Percentiles rank a stretch among this genome's conserved stretches.
phyloP scores from a whole-genome alignment of 2,797 vertebrate genomes.

The Rhinichthys osculus region DNA sequence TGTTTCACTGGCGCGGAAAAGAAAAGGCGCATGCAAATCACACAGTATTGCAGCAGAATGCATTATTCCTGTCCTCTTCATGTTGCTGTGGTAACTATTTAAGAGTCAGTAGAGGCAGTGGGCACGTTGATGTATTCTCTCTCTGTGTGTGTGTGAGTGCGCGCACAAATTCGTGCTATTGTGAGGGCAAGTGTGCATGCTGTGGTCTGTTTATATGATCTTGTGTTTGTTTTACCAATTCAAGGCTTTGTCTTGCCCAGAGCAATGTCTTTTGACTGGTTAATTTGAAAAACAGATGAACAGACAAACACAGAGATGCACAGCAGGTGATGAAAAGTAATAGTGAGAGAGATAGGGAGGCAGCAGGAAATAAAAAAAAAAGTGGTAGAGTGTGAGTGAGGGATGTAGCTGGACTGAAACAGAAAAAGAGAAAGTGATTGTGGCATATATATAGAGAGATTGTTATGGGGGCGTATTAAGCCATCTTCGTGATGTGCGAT shows the following conservation, averaged over 20 bases:
- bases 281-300: slow-evolving; percentile 70
- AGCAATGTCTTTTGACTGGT: slow-evolving; percentile 62
- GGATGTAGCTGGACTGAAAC: slow-evolving; percentile 8
- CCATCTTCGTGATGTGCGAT: slow-evolving; percentile 69
- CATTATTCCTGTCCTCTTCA: slow-evolving; percentile 78
- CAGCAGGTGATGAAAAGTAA: slow-evolving; percentile 60
- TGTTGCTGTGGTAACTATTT: slow-evolving; percentile 84
- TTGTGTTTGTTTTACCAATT: slow-evolving; percentile 64
- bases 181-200: slow-evolving; percentile 2
- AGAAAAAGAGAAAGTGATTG: slow-evolving; percentile 36
- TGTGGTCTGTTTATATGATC: slow-evolving; percentile 32
- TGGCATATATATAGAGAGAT: slow-evolving; percentile 47
- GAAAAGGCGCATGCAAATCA: slow-evolving; percentile 70
- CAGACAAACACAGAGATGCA: slow-evolving; percentile 55
- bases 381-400: slow-evolving; percentile 37
- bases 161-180: slow-evolving; percentile 35
- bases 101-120: slow-evolving; percentile 77
- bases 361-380: slow-evolving; percentile 9
- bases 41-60: slow-evolving; percentile 72
- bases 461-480: slow-evolving; percentile 70
- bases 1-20: slow-evolving; percentile 52
- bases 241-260: slow-evolving; percentile 56
- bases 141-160: slow-evolving; percentile 15
- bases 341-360: slow-evolving; percentile 49
- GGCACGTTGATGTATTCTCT: slow-evolving; percentile 66